phyloP scores from a whole-genome alignment of 2,113 vertebrate genomes.

The Ancistrus triradiatus region DNA sequence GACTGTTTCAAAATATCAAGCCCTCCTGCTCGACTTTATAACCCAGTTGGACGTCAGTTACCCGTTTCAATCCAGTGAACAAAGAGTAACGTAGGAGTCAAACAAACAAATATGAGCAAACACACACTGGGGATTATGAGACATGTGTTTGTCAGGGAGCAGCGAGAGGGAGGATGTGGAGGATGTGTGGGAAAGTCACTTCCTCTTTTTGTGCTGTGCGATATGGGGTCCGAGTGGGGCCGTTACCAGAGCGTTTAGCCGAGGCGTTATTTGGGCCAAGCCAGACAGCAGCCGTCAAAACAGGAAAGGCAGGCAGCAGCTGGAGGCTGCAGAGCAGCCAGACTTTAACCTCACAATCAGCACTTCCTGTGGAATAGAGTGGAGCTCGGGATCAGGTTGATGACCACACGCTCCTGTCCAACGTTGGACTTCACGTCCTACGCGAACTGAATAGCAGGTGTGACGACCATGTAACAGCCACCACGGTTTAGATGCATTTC shows the following conservation, averaged over 20 bases:
- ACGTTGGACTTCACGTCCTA: background rate
- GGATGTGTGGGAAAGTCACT: constrained; percentile 39
- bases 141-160: constrained; percentile 31
- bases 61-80: no score
- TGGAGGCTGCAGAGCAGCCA: constrained; percentile 34
- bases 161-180: constrained; percentile 23
- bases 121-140: constrained; percentile 8
- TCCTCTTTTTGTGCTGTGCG: constrained; percentile 43
- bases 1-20: no score
- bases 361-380: constrained; percentile 43
- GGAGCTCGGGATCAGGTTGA: constrained; percentile 1
- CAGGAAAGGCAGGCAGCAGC: constrained; percentile 51
- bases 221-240: constrained; percentile 39
- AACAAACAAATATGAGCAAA: constrained; percentile 26
- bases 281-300: constrained; percentile 50
- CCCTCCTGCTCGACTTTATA: no score
- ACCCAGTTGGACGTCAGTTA: no score
- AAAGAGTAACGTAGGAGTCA: no score
- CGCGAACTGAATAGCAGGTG: constrained; percentile 13
- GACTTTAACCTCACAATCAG: constrained; percentile 40
- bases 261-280: constrained; percentile 41
- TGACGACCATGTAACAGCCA: background rate
- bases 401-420: constrained; percentile 24
- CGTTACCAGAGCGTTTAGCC: constrained; percentile 15
- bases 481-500: background rate